phyloP scores from a whole-genome alignment of 2,888 invertebrate species.

The Amphipyra tragopoginis region DNA sequence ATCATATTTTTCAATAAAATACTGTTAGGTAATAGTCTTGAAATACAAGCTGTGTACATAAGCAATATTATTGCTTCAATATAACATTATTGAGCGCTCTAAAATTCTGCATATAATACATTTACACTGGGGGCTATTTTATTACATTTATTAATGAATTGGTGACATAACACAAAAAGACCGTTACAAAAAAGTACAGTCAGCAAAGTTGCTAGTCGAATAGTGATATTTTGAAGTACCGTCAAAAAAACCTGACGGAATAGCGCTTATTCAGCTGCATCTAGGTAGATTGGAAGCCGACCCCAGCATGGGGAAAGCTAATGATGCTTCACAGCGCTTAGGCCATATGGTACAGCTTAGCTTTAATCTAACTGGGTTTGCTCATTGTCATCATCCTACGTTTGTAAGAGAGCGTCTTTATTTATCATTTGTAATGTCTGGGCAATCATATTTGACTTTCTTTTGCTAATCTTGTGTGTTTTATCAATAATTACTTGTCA shows the following conservation, averaged over 20 bases:
- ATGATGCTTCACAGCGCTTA: slow-evolving; percentile 41
- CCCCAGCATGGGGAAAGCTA: background rate
- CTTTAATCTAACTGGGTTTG: slow-evolving; percentile 57
- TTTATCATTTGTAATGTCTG: slow-evolving; percentile 52
- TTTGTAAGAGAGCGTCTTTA: slow-evolving; percentile 31
- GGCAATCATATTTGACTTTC: slow-evolving; percentile 32
- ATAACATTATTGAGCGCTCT: slow-evolving; percentile 18
- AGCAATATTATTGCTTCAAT: slow-evolving; percentile 19
- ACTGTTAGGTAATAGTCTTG: too few relatives aligned
- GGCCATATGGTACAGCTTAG: slow-evolving; percentile 49
- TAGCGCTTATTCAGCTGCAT: slow-evolving; percentile 21
- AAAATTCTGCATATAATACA: slow-evolving; percentile 1
- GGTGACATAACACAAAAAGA: background rate
- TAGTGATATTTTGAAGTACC: background rate
- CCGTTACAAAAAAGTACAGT: slow-evolving; percentile 15
- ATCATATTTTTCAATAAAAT: too few relatives aligned
- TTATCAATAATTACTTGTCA: too few relatives aligned
- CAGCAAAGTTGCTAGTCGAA: background rate
- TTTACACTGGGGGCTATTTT: slow-evolving; percentile 11
- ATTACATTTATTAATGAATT: too few relatives aligned
- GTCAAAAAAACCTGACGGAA: background rate
- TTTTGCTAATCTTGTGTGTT: too few relatives aligned
- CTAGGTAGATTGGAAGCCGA: slow-evolving; percentile 4
- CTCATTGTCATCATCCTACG: slow-evolving; percentile 41
- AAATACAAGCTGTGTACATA: slow-evolving; percentile 18